Evolutionary conservation across 1,140 invertebrate species (phyloP).

Genomic region (Bombus polaris): DNA sequence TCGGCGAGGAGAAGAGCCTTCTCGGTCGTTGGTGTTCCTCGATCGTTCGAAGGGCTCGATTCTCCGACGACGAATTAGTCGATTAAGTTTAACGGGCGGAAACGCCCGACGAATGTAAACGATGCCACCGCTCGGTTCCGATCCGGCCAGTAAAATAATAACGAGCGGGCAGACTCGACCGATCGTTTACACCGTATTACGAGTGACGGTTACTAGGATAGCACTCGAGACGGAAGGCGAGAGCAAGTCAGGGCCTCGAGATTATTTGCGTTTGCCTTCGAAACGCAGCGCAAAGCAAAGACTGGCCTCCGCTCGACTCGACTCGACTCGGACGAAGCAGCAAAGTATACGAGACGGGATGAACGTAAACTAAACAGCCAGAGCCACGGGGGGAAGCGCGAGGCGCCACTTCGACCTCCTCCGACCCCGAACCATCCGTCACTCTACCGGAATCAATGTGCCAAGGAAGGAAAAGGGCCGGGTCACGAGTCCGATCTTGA

Average conservation of each 20-base stretch:
- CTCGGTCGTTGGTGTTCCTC: too few species aligned
- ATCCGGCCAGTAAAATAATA: conserved; percentile 5
- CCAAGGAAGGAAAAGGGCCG: conserved; percentile 66
- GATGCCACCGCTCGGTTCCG: neutral
- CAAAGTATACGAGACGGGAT: conserved; percentile 44
- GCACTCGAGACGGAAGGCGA: conserved; percentile 44
- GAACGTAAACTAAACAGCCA: conserved; percentile 61
- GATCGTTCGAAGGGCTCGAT: neutral
- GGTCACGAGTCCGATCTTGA: conserved; percentile 69
- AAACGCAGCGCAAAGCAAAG: conserved; percentile 44
- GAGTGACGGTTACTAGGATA: conserved; percentile 35
- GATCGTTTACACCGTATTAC: conserved; percentile 37
- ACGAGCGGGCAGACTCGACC: neutral
- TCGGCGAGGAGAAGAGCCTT: neutral
- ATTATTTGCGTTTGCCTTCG: conserved; percentile 64
- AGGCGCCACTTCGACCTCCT: conserved; percentile 70
- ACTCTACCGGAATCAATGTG: conserved; percentile 71
- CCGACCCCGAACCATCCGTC: conserved; percentile 70
- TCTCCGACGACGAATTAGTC: conserved; percentile 2
- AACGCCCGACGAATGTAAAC: neutral
- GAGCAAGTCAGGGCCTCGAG: conserved; percentile 29
- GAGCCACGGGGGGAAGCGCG: conserved; percentile 33
- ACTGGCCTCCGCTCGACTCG: conserved; percentile 4
- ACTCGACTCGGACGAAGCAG: conserved; percentile 13
- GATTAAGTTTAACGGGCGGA: conserved; percentile 26